These are phyloP conservation scores for Caenorhabditis sulstoni DNA, from an alignment of 2,888 invertebrate species.

Conservation along the genomic window DNA sequence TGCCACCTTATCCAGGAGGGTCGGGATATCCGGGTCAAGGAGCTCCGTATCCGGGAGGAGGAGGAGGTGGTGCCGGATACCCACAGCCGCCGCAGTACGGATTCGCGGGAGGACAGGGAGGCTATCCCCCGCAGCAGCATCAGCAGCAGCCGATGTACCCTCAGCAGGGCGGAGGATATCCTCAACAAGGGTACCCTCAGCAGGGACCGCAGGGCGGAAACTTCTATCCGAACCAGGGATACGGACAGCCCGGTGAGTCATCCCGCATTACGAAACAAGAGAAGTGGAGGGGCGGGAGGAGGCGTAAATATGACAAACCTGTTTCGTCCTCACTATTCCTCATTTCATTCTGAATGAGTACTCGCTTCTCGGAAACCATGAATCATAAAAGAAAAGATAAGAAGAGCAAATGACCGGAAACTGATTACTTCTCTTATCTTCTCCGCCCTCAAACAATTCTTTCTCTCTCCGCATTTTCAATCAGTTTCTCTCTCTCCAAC, in stretches of 20 bases:
- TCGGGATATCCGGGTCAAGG: slow-evolving; percentile 43
- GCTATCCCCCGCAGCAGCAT: slow-evolving; percentile 14
- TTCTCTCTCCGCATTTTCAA: slow-evolving; percentile 1
- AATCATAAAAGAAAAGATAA: too few species aligned
- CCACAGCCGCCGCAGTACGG: slow-evolving; percentile 48
- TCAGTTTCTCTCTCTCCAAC: slow-evolving; percentile 7
- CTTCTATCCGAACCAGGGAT: slow-evolving; percentile 52
- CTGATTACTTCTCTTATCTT: too few species aligned
- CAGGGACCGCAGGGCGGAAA: too few species aligned
- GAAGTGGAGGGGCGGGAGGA: slow-evolving; percentile 11
- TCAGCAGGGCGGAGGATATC: slow-evolving; percentile 31
- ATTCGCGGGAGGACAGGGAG: slow-evolving; percentile 31
- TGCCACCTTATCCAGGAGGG: slow-evolving; percentile 40
- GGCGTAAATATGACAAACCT: slow-evolving; percentile 50
- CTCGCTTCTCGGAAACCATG: not conserved
- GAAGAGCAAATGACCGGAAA: too few species aligned
- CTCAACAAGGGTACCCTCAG: slow-evolving; percentile 16
- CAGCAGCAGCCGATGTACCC: slow-evolving; percentile 23
- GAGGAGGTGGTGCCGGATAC: slow-evolving; percentile 32
- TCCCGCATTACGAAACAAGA: slow-evolving; percentile 19
- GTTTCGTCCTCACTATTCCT: slow-evolving; percentile 6
- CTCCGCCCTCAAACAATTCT: not conserved
- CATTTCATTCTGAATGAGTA: not conserved
- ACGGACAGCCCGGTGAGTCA: slow-evolving; percentile 46
- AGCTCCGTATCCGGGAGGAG: slow-evolving; percentile 42